A percentile compares a stretch with the other conserved stretches of the same genome.
These are phyloP conservation scores for Neomorphus geoffroyi DNA, from an alignment of 2,797 vertebrate genomes.

Conservation along the genomic window DNA sequence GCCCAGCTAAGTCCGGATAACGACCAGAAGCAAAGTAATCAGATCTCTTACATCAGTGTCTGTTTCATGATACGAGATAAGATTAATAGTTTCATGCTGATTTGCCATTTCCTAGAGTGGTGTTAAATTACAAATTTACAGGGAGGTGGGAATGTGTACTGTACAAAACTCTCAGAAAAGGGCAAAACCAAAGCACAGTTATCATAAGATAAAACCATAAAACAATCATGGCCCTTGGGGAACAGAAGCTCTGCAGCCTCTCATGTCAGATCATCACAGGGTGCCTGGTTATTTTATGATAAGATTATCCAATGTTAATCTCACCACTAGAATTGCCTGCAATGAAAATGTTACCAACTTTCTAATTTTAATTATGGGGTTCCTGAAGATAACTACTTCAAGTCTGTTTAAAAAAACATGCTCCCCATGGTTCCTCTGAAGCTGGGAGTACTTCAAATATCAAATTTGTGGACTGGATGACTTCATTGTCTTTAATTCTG, in stretches of 20 bases:
- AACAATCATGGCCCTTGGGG: constrained; percentile 40
- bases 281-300: constrained; percentile 54
- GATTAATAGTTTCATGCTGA: constrained; percentile 64
- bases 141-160: neutral
- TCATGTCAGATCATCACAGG: constrained; percentile 43
- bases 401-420: neutral
- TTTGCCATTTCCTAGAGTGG: constrained; percentile 60
- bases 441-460: neutral
- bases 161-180: constrained; percentile 41
- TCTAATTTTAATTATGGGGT: constrained; percentile 50
- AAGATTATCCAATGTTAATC: constrained; percentile 59
- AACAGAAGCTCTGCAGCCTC: constrained; percentile 24
- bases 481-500: neutral
- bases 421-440: constrained; percentile 37
- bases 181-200: constrained; percentile 51
- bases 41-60: constrained; percentile 47
- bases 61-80: constrained; percentile 39
- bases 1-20: constrained; percentile 1
- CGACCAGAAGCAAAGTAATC: constrained; percentile 56
- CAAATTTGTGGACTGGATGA: neutral
- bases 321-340: constrained; percentile 15
- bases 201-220: constrained; percentile 57
- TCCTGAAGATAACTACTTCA: constrained; percentile 50
- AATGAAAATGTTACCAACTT: constrained; percentile 35
- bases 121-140: constrained; percentile 59